These are phyloP conservation scores for Sphaerophoria rueppellii DNA, from an alignment of 2,888 invertebrate species.

Conservation along the genomic window DNA sequence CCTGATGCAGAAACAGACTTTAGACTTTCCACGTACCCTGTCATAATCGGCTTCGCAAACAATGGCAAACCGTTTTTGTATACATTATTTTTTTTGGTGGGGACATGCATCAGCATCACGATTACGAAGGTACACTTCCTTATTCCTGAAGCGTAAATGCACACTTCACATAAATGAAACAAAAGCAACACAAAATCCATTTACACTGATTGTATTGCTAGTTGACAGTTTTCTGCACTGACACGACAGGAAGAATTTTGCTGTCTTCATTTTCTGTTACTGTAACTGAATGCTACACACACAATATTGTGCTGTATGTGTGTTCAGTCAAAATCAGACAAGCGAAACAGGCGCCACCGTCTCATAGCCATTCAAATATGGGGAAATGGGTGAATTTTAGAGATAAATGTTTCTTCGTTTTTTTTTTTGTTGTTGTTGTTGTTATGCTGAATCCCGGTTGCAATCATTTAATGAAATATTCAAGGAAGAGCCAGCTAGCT, in stretches of 20 bases:
- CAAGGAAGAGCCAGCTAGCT: not conserved
- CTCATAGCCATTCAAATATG: conserved; percentile 28
- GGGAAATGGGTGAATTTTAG: conserved; percentile 60
- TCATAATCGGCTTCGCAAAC: conserved; percentile 13
- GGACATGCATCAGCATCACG: conserved; percentile 5
- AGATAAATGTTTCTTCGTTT: conserved; percentile 22
- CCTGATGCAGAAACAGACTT: conserved; percentile 26
- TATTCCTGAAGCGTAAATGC: conserved; percentile 53
- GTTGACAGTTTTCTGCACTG: conserved; percentile 38
- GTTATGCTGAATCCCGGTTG: not conserved
- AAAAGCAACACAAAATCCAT: conserved; percentile 67
- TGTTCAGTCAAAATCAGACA: conserved; percentile 15
- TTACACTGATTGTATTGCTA: conserved; percentile 62
- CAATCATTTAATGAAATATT: conserved; percentile 44
- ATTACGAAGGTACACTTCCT: conserved; percentile 56
- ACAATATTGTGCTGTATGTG: not conserved
- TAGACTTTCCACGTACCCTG: not conserved
- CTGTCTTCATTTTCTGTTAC: conserved; percentile 34
- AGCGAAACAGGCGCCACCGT: conserved; percentile 10
- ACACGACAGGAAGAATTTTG: conserved; percentile 36
- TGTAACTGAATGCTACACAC: not conserved
- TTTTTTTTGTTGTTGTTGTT: conserved; percentile 2
- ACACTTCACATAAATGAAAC: conserved; percentile 46
- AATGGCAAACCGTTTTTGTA: conserved; percentile 14
- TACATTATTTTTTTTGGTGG: conserved; percentile 20